Evolutionary conservation across 2,888 invertebrate species (phyloP).

Genomic region (Drosophila meridiana): DNA sequence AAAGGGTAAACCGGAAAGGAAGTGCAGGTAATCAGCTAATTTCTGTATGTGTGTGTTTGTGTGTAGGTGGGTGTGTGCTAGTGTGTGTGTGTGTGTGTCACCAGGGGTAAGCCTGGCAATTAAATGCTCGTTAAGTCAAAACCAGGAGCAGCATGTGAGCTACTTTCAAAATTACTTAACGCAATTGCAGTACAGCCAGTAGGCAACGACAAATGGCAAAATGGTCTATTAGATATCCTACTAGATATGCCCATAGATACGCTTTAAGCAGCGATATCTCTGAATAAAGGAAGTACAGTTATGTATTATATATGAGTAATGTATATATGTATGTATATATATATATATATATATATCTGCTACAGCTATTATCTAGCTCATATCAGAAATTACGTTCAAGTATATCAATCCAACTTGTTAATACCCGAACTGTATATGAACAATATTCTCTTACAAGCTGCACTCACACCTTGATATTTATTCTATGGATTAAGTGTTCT

Average conservation of each 20-base stretch:
- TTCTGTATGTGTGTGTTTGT: background rate
- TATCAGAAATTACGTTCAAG: background rate
- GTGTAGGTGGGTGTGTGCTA: background rate
- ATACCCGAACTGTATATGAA: background rate
- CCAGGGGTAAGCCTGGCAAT: constrained; percentile 58
- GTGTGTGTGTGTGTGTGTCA: constrained; percentile 45
- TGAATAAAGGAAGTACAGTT: background rate
- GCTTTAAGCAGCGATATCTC: background rate
- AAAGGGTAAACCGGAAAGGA: constrained; percentile 68
- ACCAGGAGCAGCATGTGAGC: constrained; percentile 50
- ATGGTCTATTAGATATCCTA: background rate
- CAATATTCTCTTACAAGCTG: background rate
- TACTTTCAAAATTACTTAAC: constrained; percentile 60
- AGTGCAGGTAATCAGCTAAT: constrained; percentile 50
- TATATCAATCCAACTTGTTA: background rate
- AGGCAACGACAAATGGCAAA: background rate
- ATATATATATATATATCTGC: background rate
- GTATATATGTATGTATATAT: background rate
- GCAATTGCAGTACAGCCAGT: constrained; percentile 44
- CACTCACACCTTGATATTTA: background rate
- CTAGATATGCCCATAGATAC: background rate
- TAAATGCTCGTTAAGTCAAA: constrained; percentile 76
- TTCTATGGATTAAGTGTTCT: background rate
- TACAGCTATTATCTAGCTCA: background rate
- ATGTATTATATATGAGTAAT: background rate